A percentile compares a stretch with the other conserved stretches of the same genome.
Conservation (phyloP, 2,797 vertebrate species). For the Pangasius larnaudii region DNA sequence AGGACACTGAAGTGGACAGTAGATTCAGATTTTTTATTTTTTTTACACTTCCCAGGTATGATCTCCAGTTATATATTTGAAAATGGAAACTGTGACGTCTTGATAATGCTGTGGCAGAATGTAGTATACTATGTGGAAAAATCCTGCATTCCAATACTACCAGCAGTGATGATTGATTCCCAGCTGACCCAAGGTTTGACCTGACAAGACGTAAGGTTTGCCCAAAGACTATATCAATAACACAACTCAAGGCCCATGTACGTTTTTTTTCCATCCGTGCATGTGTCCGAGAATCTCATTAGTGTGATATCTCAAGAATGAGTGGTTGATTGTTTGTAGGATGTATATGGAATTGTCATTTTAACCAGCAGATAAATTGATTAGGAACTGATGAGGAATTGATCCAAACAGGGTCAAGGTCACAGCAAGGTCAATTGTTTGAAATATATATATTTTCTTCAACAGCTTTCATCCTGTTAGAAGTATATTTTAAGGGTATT, state of each 20-base stretch:
- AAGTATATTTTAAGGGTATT: not conserved
- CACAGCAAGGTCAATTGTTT: not conserved
- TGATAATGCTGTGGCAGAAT: not conserved
- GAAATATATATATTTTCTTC: not conserved
- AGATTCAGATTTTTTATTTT: not conserved
- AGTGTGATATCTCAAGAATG: not conserved
- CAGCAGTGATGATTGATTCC: not conserved
- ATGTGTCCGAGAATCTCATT: not conserved
- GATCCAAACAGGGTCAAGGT: not conserved
- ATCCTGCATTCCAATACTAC: not conserved
- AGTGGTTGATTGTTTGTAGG: not conserved
- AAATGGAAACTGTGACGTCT: not conserved
- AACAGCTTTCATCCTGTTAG: not conserved
- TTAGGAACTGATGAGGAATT: not conserved
- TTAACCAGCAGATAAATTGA: not conserved
- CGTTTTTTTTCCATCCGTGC: not conserved
- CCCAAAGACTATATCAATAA: not conserved
- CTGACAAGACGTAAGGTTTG: not conserved
- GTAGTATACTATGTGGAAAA: not conserved
- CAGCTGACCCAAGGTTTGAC: not conserved
- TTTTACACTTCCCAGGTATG: not conserved
- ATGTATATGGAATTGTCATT: not conserved
- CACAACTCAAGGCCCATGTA: not conserved
- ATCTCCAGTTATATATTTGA: not conserved
- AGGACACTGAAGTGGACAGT: not conserved